Conservation (phyloP, 2,113 vertebrate species). For the Gnathonemus echidnorhynchus region DNA sequence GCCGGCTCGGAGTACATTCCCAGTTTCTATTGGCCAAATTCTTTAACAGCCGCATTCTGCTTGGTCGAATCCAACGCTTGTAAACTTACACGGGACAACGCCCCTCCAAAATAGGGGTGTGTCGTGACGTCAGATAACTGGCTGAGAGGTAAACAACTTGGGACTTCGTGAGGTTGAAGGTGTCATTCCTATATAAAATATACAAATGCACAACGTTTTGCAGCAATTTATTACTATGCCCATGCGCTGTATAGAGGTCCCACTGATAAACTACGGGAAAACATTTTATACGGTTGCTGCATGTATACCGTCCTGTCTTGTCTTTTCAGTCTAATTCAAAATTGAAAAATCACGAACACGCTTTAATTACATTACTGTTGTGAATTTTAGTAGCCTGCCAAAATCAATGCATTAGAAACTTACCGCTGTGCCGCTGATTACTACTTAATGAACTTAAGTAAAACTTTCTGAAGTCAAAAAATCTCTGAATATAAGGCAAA, state of each 20-base stretch:
- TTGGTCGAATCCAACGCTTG: constrained; percentile 38
- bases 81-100: constrained; percentile 24
- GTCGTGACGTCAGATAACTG: constrained; percentile 57
- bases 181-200: neutral
- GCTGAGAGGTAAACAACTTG: constrained; percentile 42
- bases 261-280: neutral
- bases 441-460: neutral
- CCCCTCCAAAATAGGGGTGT: constrained; percentile 60
- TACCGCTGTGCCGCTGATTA: neutral
- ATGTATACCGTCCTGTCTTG: neutral
- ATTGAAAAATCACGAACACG: neutral
- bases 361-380: neutral
- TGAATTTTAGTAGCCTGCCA: neutral
- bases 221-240: neutral
- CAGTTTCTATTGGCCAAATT: constrained; percentile 43
- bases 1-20: neutral
- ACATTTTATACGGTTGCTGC: neutral
- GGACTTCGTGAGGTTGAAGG: constrained; percentile 27
- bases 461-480: neutral
- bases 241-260: neutral
- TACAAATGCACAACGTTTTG: neutral
- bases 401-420: neutral
- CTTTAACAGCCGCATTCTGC: constrained; percentile 34
- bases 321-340: neutral
- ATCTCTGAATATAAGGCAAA: neutral